These are phyloP conservation scores for Calidris pugnax DNA, from an alignment of 2,113 vertebrate genomes.

Conservation along the genomic window DNA sequence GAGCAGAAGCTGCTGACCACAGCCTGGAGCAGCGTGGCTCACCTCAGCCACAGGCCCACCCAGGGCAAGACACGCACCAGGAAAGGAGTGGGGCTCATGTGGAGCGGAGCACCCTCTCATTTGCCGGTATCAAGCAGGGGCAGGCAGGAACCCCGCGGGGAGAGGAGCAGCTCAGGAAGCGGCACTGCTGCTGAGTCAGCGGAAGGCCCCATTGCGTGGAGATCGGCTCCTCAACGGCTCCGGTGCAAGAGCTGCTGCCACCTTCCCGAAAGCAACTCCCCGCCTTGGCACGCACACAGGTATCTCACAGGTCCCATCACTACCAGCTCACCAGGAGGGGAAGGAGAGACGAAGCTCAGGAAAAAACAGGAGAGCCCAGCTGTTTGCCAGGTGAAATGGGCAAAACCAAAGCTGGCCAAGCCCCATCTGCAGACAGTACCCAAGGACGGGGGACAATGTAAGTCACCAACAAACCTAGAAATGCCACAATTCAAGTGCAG, in stretches of 20 bases:
- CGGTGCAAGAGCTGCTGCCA: neutral
- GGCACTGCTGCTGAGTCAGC: neutral
- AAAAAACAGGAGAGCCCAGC: neutral
- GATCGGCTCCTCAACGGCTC: neutral
- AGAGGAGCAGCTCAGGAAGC: neutral
- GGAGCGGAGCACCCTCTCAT: neutral
- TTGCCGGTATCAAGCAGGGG: neutral
- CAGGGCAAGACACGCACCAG: neutral
- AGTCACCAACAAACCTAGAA: neutral
- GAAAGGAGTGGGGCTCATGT: neutral
- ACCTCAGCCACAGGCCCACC: rapidly evolving
- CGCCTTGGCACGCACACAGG: rapidly evolving
- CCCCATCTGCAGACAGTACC: rapidly evolving
- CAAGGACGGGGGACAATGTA: neutral
- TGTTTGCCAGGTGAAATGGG: neutral
- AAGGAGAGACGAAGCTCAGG: neutral
- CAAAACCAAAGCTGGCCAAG: neutral
- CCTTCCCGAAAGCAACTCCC: neutral
- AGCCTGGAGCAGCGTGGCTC: neutral
- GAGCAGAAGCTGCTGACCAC: neutral
- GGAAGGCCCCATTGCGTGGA: neutral
- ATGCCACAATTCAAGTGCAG: neutral
- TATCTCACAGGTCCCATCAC: neutral
- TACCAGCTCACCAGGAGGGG: neutral
- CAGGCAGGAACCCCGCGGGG: neutral